Conservation (phyloP, 2,797 vertebrate species). For the Chrysocyon brachyurus region DNA sequence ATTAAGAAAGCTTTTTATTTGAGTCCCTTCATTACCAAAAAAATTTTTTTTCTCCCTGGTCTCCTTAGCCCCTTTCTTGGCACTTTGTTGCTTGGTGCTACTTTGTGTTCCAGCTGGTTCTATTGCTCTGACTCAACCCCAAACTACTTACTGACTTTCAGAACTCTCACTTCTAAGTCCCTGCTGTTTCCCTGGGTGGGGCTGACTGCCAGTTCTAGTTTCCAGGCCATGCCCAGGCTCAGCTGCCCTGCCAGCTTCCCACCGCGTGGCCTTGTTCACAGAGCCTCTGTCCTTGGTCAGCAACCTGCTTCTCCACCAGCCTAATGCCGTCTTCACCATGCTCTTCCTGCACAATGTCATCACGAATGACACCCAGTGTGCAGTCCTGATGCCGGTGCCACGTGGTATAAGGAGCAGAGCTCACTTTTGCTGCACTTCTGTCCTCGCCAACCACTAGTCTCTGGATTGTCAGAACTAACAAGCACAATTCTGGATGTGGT, state of each 20-base stretch:
- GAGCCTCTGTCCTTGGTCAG: constrained; percentile 38
- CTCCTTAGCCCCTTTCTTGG: background rate
- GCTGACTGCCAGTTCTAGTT: constrained; percentile 59
- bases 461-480: background rate
- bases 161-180: constrained; percentile 73
- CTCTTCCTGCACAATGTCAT: background rate
- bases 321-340: background rate
- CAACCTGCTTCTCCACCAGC: constrained; percentile 41
- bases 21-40: constrained; percentile 40
- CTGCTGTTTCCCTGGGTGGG: constrained; percentile 39
- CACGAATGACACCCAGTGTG: background rate
- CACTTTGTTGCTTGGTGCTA: background rate
- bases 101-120: constrained; percentile 74
- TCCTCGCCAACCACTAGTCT: background rate
- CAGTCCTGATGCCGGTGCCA: background rate
- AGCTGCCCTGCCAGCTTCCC: constrained; percentile 43
- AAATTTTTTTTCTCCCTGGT: background rate
- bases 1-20: constrained; percentile 63
- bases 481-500: background rate
- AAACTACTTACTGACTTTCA: constrained; percentile 64
- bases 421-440: background rate
- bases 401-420: background rate
- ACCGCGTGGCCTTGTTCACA: constrained; percentile 1
- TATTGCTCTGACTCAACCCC: constrained; percentile 63
- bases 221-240: constrained; percentile 57